Percentiles rank a stretch among this genome's conserved stretches.
Evolutionary conservation across 2,888 invertebrate genomes (phyloP).

Genomic region (Microctonus aethiopoides): DNA sequence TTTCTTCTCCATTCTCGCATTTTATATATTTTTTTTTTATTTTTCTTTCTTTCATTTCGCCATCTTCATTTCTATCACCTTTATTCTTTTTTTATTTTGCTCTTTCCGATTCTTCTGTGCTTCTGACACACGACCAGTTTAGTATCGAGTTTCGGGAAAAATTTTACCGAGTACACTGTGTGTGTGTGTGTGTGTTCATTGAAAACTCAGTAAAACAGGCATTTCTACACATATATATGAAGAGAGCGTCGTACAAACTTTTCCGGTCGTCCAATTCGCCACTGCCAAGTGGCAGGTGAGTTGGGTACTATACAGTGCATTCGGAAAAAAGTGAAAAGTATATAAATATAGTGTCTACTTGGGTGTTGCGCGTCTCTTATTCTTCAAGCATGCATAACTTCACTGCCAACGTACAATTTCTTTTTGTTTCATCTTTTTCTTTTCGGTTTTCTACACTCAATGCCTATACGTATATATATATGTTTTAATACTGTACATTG

Average conservation of each 20-base stretch:
- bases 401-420: background rate
- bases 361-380: background rate
- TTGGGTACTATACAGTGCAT: no score
- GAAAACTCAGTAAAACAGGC: conserved; percentile 15
- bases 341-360: no score
- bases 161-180: background rate
- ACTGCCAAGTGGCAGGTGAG: background rate
- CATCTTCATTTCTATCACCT: background rate
- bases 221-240: background rate
- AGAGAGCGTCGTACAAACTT: conserved; percentile 15
- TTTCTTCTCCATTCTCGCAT: background rate
- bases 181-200: conserved; percentile 8
- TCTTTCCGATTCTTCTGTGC: background rate
- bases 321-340: no score
- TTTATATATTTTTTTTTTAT: background rate
- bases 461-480: no score
- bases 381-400: background rate
- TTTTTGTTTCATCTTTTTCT: background rate
- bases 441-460: background rate
- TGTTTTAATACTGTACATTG: background rate
- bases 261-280: conserved; percentile 24
- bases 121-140: background rate
- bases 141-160: conserved; percentile 27
- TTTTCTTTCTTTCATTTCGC: conserved; percentile 7
- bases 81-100: conserved; percentile 1